Conservation (phyloP, 2,888 invertebrate species). For the Coenonympha arcania region DNA sequence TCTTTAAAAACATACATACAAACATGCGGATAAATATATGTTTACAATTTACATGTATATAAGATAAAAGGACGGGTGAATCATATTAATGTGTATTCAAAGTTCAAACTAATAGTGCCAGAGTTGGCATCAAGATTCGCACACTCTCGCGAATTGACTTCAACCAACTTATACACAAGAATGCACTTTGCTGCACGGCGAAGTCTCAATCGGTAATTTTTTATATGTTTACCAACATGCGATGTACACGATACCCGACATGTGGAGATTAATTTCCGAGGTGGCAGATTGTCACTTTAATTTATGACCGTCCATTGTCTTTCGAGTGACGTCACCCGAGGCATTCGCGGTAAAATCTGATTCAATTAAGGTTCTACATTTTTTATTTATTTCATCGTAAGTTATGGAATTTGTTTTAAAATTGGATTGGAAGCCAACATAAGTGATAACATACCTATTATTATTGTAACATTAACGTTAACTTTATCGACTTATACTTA, state of each 20-base stretch:
- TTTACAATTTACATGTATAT: neutral
- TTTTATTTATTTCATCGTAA: neutral
- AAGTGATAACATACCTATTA: no score
- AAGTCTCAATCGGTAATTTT: conserved; percentile 65
- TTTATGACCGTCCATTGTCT: conserved; percentile 71
- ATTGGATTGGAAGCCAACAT: neutral
- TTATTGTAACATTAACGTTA: no score
- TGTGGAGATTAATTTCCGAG: conserved; percentile 68
- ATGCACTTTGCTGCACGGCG: conserved; percentile 64
- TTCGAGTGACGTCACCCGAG: conserved; percentile 56
- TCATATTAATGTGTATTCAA: conserved; percentile 29
- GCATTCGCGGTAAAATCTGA: conserved; percentile 39
- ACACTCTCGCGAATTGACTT: conserved; percentile 63
- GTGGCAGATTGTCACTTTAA: conserved; percentile 69
- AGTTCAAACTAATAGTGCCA: conserved; percentile 25
- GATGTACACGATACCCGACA: conserved; percentile 62
- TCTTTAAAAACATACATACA: no score
- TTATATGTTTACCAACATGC: conserved; percentile 57
- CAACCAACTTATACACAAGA: conserved; percentile 62
- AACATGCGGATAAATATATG: neutral
- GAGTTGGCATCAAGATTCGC: conserved; percentile 49
- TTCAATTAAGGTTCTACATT: conserved; percentile 32
- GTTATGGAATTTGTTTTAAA: neutral
- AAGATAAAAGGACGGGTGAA: conserved; percentile 22
- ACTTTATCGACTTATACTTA: no score